Base-by-base conservation (phyloP, 2,888 invertebrate genomes). In the Spodoptera picta region DNA sequence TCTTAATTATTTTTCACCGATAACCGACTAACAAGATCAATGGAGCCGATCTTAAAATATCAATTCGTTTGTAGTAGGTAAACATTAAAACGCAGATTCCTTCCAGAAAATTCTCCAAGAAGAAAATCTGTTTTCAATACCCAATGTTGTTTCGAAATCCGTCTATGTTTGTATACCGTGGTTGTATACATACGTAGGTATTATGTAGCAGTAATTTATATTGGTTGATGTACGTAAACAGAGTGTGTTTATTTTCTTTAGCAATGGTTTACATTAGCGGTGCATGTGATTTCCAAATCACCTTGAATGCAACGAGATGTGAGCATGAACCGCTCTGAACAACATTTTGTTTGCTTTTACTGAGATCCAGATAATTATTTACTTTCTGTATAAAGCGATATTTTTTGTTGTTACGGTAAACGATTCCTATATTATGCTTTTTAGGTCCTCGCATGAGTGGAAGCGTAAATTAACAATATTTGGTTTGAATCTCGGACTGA, bases 251-350 rank as follows among this genome's bases (percentile, higher is more conserved):
- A 81, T 86, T 85, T 85, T 84, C 79, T 84, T 86, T 82, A 82
- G 82, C 83, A 72, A 83, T 81, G 75, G 87, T 88, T 89, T 89
- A 88, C 84, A 77, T 82, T 86, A 83, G 78, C 73, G 69, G 73
- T 78, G 83, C 83, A 84, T 87, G 82, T 81, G 79, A 81, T 87
- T 87, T 85, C 83, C 73, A 83, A 85, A 87, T 83, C 87, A 84
- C 87, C 82, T 79, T 81, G 81, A 79, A 61, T 80, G 81, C 79
- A 86, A 81, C 81, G 80, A 72, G 79, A 75, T 79, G 79, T 76
- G 66, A 56, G 61, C 75, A 69, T 55, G 66, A 71, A 51, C 57
- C 52, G 62, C 53, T 59, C 36, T 9, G 36, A 36, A 9, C 41
- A 24, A 56, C 14, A 54, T 61, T 63, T 65, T 65, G 45, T 69